Evolutionary conservation across 2,113 vertebrate species (phyloP).

Genomic region (Nannospalax galili): DNA sequence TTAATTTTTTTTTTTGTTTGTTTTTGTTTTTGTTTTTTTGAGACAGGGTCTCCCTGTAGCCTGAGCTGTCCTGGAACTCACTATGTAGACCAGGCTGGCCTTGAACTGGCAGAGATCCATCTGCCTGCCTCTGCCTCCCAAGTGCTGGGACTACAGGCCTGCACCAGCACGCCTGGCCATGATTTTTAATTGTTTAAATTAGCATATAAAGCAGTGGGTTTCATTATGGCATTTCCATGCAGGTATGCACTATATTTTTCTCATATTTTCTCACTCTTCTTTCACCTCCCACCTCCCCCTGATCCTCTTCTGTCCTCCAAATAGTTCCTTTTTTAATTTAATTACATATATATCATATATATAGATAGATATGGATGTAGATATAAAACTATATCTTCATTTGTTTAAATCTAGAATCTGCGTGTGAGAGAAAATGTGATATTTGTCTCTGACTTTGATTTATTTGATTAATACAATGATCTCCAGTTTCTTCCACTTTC

Average conservation of each 20-base stretch:
- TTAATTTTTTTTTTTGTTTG: no score
- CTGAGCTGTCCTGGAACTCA: no score
- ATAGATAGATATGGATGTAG: neutral
- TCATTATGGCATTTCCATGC: neutral
- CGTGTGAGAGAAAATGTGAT: neutral
- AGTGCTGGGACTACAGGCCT: no score
- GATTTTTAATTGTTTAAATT: neutral
- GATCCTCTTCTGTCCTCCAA: neutral
- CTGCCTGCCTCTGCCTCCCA: no score
- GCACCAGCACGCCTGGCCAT: no score
- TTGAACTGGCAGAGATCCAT: no score
- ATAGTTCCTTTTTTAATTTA: neutral
- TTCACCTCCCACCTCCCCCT: no score
- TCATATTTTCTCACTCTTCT: neutral
- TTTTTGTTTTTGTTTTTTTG: no score
- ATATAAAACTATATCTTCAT: neutral
- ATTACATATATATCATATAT: neutral
- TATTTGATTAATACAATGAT: neutral
- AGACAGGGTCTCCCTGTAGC: no score
- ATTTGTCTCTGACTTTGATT: neutral
- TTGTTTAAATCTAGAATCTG: neutral
- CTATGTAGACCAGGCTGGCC: no score
- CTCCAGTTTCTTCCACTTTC: neutral
- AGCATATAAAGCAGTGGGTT: neutral
- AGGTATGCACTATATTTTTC: neutral